Base-by-base conservation (phyloP, 2,888 invertebrate species). In the Monopis laevigella region DNA sequence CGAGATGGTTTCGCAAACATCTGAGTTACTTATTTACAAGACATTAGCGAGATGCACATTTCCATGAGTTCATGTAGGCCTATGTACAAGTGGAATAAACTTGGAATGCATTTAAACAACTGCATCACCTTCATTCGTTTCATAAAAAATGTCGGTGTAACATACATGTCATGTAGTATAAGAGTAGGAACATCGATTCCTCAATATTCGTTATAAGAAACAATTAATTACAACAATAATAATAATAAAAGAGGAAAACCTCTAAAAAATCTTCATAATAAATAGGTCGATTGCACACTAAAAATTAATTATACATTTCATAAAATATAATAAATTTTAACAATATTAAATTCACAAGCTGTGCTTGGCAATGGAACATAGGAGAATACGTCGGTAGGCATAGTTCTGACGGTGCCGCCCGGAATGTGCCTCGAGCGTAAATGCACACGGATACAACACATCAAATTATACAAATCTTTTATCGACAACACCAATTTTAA, bases 81-180 rank as follows among this genome's bases (percentile, higher is more conserved):
- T 78, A 80, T 78, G 69, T 78, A 80, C 78, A 80, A 69, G 65
- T 77, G 78, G 78, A 78, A 78, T 75, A 68, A 57, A 67, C 63
- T 69, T 80, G 78, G 78, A 80, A 80, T 80, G 78, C 74, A 71
- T 74, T 30, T n/a, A 11, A 21, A n/a, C 6, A 58, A 63, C 71
- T 66, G 62, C 58, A 59, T 59, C 65, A 68, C 6, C 34, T 32
- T n/a, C 14, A 32, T 32, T 13, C 16, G 34, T 32, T 32, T n/a
- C n/a, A n/a, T n/a, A 24, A 63, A 68, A 62, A 59, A 65, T 66
- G 62, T 57, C 53, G 54, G 61, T 64, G 60, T 64, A 64, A 66
- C 39, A 39, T 45, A 43, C 44, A 55, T 58, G n/a, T n/a, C n/a
- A n/a, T 61, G 60, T 71, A 65, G 59, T 64, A 63, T 57, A 62